Evolutionary conservation across 2,113 vertebrate genomes (phyloP), one percentile per base, ranked within the genome.

Genomic region (Epinephelus lanceolatus): DNA sequence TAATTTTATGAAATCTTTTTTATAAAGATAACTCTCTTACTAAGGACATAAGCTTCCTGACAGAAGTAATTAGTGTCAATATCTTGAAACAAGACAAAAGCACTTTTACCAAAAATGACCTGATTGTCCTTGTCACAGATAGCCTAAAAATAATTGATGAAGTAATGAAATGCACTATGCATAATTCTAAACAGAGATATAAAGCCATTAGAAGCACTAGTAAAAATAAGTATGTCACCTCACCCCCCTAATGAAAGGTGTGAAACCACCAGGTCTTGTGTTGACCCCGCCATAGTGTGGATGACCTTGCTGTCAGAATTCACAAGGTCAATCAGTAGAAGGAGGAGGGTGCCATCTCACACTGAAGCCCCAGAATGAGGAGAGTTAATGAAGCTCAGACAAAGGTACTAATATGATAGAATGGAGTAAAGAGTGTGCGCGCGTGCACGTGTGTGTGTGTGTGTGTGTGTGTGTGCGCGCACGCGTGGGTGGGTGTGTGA

Each of bases 221-320:
- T 42, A n/a, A 33, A 70, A 52, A 56, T 12, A 5, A 25, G 52
- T 14, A n/a, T 59, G 71, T 45, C 42, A 14, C n/a, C 23, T 0
- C 92, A 94, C 71, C 94, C 95, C 94, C 40, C 27, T 18, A 60
- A 40, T 19, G 21, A 66, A n/a, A 78, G 65, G 78, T 88, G 85
- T 84, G 71, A 86, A 70, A 73, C n/a, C 57, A n/a, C 62, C 11
- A 33, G 61, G 40, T 21, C 49, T 76, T n/a, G 7, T 47, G 61
- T 53, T 83, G 33, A 79, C 40, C 67, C 71, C 33, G 37, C 76
- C 74, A 71, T 67, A 11, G 40, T 71, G 78, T 25, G 61, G 72
- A 11, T 19, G 85, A 84, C 78, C 78, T 3, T 60, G 23, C 25
- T 5, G 47, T 25, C 47, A 53, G 52, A 60, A 37, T 8, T 40